Percentiles rank a stretch among this genome's conserved stretches.
phyloP scores from a whole-genome alignment of 1,140 invertebrate genomes.

The Reticulitermes speratus region DNA sequence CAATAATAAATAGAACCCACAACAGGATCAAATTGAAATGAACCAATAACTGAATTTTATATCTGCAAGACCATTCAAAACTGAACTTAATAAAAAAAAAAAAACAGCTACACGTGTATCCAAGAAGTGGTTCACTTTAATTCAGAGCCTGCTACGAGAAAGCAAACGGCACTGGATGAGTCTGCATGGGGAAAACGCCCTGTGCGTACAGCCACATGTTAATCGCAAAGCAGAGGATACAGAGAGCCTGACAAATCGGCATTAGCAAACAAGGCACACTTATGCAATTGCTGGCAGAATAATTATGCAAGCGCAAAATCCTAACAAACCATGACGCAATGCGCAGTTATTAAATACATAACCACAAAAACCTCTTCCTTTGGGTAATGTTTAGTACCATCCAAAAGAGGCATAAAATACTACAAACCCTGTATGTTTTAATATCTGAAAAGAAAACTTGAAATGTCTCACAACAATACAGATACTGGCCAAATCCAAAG shows the following conservation, averaged over 20 bases:
- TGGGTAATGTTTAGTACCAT: background rate
- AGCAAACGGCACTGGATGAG: background rate
- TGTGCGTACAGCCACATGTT: conserved; percentile 24
- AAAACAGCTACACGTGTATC: background rate
- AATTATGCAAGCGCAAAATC: background rate
- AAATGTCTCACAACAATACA: background rate
- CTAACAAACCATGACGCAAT: background rate
- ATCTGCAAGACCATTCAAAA: background rate
- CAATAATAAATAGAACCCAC: background rate
- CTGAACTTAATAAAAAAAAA: background rate
- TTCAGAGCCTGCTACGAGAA: background rate
- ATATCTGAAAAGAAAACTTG: background rate
- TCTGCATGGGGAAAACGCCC: background rate
- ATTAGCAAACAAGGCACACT: background rate
- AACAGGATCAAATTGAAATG: conserved; percentile 8
- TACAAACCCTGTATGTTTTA: background rate
- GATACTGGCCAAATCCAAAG: background rate
- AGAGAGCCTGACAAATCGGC: background rate
- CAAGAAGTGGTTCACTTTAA: background rate
- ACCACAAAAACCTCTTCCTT: background rate
- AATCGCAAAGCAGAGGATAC: background rate
- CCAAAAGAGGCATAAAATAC: background rate
- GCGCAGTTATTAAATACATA: background rate
- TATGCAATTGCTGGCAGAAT: background rate
- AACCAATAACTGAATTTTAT: background rate